phyloP scores from a whole-genome alignment of 2,113 vertebrate species.

The Pelobates fuscus region DNA sequence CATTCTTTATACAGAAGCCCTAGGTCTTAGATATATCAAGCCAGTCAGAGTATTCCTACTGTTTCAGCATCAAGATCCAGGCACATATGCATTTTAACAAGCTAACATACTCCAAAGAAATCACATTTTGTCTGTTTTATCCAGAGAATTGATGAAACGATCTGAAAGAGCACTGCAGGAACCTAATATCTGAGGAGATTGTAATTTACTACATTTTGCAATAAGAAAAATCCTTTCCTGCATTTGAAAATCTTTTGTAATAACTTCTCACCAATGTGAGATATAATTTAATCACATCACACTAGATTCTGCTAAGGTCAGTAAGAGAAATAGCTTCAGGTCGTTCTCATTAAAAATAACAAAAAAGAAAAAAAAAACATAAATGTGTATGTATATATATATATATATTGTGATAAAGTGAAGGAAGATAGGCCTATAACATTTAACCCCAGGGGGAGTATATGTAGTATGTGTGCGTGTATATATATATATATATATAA shows the following conservation, averaged over 20 bases:
- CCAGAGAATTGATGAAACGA: conserved; percentile 45
- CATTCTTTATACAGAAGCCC: neutral
- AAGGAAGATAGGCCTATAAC: too few relatives aligned
- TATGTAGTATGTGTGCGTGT: too few relatives aligned
- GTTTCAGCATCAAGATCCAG: neutral
- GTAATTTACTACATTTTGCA: conserved; percentile 50
- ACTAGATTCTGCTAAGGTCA: conserved; percentile 44
- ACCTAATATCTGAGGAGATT: conserved; percentile 49
- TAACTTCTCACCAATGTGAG: conserved; percentile 48
- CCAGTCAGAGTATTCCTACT: neutral
- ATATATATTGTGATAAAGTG: too few relatives aligned
- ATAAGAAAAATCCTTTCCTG: conserved; percentile 47
- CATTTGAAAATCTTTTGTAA: conserved; percentile 49
- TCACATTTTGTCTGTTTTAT: conserved; percentile 30
- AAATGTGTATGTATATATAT: too few relatives aligned
- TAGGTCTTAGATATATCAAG: too few relatives aligned
- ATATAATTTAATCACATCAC: conserved; percentile 50
- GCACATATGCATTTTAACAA: conserved; percentile 43
- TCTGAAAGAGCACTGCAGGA: conserved; percentile 37
- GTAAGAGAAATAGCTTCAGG: conserved; percentile 43
- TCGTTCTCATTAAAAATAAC: conserved; percentile 46
- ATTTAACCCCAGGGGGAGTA: too few relatives aligned
- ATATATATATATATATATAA: too few relatives aligned
- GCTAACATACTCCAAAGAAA: conserved; percentile 32
- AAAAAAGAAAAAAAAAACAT: too few relatives aligned